A percentile compares a stretch with the other conserved stretches of the same genome.
phyloP scores from a whole-genome alignment of 1,140 invertebrate genomes.

The Hetaerina americana region DNA sequence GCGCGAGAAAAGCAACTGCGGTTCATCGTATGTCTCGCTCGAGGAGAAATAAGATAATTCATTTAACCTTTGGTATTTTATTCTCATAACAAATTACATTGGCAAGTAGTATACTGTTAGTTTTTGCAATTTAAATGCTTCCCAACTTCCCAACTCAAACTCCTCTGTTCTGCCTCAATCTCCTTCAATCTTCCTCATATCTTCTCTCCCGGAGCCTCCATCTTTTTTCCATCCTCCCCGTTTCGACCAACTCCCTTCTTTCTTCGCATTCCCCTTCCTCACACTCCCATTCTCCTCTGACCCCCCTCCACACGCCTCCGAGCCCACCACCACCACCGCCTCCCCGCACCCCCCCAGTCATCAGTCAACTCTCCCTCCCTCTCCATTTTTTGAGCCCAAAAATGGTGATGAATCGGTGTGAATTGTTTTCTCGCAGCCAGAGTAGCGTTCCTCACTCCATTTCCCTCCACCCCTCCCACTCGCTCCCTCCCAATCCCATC shows the following conservation, averaged over 20 bases:
- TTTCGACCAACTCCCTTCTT: too few relatives aligned
- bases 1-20: too few relatives aligned
- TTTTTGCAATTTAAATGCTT: constrained; percentile 1
- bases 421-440: not conserved
- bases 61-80: constrained; percentile 1
- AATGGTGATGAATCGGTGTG: not conserved
- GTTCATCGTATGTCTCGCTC: too few relatives aligned
- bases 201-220: not conserved
- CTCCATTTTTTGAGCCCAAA: not conserved
- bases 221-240: not conserved
- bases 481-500: not conserved
- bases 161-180: not conserved
- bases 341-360: not conserved
- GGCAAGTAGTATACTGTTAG: not conserved
- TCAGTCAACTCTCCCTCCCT: not conserved
- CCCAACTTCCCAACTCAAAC: not conserved
- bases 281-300: too few relatives aligned
- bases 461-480: not conserved
- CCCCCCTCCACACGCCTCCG: too few relatives aligned
- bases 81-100: not conserved
- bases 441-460: too few relatives aligned
- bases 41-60: too few relatives aligned
- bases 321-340: too few relatives aligned
- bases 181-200: not conserved
- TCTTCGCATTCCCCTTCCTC: too few relatives aligned